Base-by-base conservation (phyloP, 1,140 invertebrate genomes). In the Cydia pomonella region DNA sequence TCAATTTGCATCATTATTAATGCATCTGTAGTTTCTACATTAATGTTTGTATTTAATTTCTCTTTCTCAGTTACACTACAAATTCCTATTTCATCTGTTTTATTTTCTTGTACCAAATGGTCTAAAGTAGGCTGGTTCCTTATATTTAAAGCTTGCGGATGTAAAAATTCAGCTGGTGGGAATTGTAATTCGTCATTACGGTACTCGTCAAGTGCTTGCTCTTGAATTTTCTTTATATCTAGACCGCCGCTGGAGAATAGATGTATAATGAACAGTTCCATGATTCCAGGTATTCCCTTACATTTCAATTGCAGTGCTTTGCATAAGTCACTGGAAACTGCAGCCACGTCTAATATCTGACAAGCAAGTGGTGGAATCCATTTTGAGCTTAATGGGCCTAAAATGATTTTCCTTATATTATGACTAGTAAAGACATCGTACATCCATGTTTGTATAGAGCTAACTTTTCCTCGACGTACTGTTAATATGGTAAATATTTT, bases 1-100 rank as follows among this genome's bases (percentile, higher is more conserved):
- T 94, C 93, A 76, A 94, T 94, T 77, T 93, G 86, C 69, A 94
- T 92, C 87, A 94, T 88, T 69, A 94, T 89, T 38, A 94, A 84
- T 64, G 93, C 93, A 76, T 92, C 91, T 25, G 91, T 73, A 82
- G 89, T 93, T 83, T 92, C 85, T 18, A 83, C 82, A 79, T 92
- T 88, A 38, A 91, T 82, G 72, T 92, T 86, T 23, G 86, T 84
- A 73, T 87, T 87, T 74, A 92, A 79, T 79, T 88, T 81, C 62
- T 86, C 78, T 77, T 88, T 88, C 33, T 85, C 66, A 33, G 76
- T 88, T 16, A 92, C 86, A 23, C 87, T 73, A 73, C 90, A 92
- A 73, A 92, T 86, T 66, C 76, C 71, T 59, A 87, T 77, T 75
- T 91, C 85, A 18, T 79, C 79, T 33, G 77, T 82, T 10, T 23